Evolutionary conservation across 2,113 vertebrate genomes (phyloP).

Genomic region (Mobula hypostoma): DNA sequence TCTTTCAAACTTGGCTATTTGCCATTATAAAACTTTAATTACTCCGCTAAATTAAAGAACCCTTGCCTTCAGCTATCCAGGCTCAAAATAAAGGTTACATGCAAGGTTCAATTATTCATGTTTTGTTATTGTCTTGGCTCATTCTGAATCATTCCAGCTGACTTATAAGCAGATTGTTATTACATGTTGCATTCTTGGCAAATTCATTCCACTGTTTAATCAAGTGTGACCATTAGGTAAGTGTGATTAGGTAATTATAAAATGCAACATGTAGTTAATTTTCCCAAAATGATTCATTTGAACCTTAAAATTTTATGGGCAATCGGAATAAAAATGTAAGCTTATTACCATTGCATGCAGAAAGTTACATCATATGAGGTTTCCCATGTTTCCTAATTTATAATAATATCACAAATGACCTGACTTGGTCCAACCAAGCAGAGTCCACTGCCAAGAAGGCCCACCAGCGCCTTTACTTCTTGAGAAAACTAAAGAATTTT

Average conservation of each 20-base stretch:
- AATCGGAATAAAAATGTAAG: not conserved
- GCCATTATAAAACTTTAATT: not conserved
- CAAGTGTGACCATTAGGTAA: not conserved
- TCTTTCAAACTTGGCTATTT: not conserved
- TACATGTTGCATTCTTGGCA: not conserved
- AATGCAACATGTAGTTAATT: not conserved
- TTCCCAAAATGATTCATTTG: not conserved
- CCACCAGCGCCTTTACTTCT: too few relatives aligned
- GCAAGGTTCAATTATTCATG: not conserved
- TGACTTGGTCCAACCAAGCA: too few relatives aligned
- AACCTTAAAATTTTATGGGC: not conserved
- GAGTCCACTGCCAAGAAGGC: too few relatives aligned
- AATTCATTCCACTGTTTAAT: not conserved
- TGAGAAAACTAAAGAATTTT: too few relatives aligned
- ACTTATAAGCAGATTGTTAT: not conserved
- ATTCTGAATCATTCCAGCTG: not conserved
- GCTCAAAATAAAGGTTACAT: not conserved
- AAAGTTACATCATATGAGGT: not conserved
- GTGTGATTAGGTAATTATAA: not conserved
- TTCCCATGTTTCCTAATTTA: not conserved
- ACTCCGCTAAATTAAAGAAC: too few relatives aligned
- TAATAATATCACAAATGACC: not conserved
- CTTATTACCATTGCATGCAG: not conserved
- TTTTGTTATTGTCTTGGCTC: not conserved
- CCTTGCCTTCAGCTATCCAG: not conserved